These are phyloP conservation scores for Gymnobelideus leadbeateri DNA, from an alignment of 2,113 vertebrate genomes.

Conservation along the genomic window DNA sequence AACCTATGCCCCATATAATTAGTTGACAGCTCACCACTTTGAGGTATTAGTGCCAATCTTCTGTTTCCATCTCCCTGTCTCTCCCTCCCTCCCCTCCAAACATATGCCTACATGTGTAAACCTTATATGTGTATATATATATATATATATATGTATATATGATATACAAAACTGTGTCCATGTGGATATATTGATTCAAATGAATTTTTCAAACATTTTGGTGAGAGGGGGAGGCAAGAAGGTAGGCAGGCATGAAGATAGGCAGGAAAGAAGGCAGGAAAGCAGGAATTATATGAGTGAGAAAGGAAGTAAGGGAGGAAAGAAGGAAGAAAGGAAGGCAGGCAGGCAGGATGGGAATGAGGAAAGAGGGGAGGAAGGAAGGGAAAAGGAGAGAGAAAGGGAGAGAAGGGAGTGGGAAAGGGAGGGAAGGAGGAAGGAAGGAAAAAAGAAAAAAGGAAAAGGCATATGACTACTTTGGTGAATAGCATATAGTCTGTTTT, in stretches of 20 bases:
- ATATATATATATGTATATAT: not conserved
- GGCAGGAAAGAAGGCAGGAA: not conserved
- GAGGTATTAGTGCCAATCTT: not conserved
- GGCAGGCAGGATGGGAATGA: too few species aligned
- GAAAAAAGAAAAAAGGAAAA: not conserved
- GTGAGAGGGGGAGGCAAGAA: not conserved
- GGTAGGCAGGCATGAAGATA: too few species aligned
- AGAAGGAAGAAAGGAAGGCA: too few species aligned
- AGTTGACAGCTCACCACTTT: not conserved
- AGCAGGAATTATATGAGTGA: too few species aligned
- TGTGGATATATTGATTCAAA: not conserved
- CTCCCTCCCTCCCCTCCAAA: too few species aligned
- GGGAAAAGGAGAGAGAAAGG: too few species aligned
- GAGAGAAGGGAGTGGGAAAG: too few species aligned
- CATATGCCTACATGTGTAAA: too few species aligned
- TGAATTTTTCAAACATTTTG: not conserved
- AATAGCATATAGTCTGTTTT: not conserved
- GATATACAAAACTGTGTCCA: not conserved
- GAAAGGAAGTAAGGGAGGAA: not conserved
- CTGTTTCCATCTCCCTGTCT: too few species aligned
- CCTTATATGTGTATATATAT: too few species aligned
- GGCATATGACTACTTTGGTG: not conserved
- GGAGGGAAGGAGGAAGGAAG: too few species aligned
- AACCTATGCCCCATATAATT: not conserved
- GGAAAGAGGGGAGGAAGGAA: too few species aligned